Evolutionary conservation across 1,140 invertebrate species (phyloP), one percentile per base, ranked within the genome.

Genomic region (Trichomalopsis sarcophagae): DNA sequence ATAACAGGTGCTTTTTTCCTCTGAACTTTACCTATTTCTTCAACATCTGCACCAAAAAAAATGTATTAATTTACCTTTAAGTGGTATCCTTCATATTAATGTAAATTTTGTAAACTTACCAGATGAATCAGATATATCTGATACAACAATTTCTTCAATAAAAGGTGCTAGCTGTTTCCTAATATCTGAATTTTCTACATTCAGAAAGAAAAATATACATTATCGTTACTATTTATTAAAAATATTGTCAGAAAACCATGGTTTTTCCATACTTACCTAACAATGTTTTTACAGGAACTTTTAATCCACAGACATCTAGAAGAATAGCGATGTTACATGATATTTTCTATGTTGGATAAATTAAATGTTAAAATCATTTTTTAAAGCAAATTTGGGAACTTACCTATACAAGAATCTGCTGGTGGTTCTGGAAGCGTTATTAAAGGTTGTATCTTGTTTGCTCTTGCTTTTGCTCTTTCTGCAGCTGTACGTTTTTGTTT

Each of bases 71-170:
- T 79, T 62, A 62, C 5, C 14, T 50, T 2, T 66, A 66, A 68
- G 13, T 17, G 17, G 13, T 66, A 47, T 50, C 13, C 13, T 66
- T 13, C 5, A 36, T 14, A 21, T 68, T 68, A 79, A 30, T 30
- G 2, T 23, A 23, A 50, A 5, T 78, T 44, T 78, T 50, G 21
- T 62, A 13, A 30, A 79, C 27, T n/a, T 66, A 66, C 50, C 77
- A 9, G 50, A 79, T 66, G 23, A 4, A 62, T 80, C 62, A 36
- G 66, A 80, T 23, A 14, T 55, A 17, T 77, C 47, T 3, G 23
- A 78, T 17, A 79, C 66, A 21, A 79, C 33, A 36, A 66, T 5
- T 68, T 79, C 62, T 79, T 79, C 55, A 27, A 79, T 68, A 79
- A 79, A 81, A 14, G 77, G 68, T 30, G 36, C 36, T 71, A 81